Conservation (phyloP, 2,797 vertebrate species). For the Acomys russatus region DNA sequence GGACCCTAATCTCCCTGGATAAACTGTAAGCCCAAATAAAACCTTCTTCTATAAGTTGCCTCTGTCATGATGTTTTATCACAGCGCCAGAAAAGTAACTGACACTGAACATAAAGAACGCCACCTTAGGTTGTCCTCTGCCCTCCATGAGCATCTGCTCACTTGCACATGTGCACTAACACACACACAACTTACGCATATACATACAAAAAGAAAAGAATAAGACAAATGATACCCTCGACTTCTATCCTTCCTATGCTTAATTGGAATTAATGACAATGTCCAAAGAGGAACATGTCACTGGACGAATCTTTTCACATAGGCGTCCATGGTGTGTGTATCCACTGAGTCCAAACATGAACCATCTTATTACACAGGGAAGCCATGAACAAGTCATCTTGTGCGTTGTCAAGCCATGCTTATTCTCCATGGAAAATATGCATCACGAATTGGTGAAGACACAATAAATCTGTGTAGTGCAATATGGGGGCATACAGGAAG, state of each 20-base stretch:
- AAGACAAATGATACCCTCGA: neutral
- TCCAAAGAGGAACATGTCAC: constrained; percentile 23
- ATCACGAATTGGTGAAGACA: neutral
- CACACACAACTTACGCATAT: too few species aligned
- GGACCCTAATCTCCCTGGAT: neutral
- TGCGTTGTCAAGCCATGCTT: neutral
- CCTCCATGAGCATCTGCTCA: neutral
- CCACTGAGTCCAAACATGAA: neutral
- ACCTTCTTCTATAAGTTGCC: neutral
- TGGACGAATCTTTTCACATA: neutral
- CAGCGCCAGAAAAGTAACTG: neutral
- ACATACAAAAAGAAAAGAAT: neutral
- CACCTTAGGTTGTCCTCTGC: neutral
- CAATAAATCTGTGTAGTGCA: neutral
- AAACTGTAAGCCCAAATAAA: neutral
- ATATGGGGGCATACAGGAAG: neutral
- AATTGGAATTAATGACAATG: neutral
- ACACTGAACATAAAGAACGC: neutral
- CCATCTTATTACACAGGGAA: neutral
- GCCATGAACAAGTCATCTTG: neutral
- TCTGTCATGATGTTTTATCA: neutral
- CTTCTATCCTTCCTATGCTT: neutral
- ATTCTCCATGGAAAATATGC: neutral
- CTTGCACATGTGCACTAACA: neutral
- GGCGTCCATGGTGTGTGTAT: neutral